Base-by-base conservation (phyloP, 2,113 vertebrate genomes). In the Thalassarche chlororhynchos region DNA sequence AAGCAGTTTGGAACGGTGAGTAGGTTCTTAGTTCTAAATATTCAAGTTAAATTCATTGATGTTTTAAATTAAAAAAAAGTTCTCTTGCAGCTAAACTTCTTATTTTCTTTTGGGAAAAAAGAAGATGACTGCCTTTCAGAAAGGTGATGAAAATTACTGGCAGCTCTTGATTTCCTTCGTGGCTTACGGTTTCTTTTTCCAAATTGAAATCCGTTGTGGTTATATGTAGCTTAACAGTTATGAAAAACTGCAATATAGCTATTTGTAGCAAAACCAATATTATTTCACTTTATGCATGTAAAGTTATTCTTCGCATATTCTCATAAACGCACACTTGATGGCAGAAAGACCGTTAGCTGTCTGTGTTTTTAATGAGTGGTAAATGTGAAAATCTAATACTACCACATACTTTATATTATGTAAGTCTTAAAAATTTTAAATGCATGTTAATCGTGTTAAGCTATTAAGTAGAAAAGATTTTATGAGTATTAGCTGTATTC, bases 1-100 rank as follows among this genome's bases (percentile, higher is more conserved):
- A 99, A 99, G 97, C 99, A 99, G 72, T 99, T 99, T 82, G 99
- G 99, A 96, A 99, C 99, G 19, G 99, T 99, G 96, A 99, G 99
- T 99, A 91, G 36, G 25, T 12, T 65, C 24, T 25, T 7, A 5
- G 12, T n/a, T 64, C 42, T 71, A 5, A 57, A 25, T 16, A 3
- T 4, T 20, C 17, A 36, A 40, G 38, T 60, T 42, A 34, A 32
- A 36, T 38, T 72, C 8, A 0, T 18, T 77, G 25, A 2, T 1
- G 0, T 38, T 29, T 36, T 78, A 17, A 31, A 31, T 51, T 17
- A 4, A 40, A 61, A 18, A 18, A 69, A 66, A n/a, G 19, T 42
- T 75, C 9, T 64, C 18, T 51, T 44, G 51, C 10, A 38, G 9
- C 38, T 66, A n/a, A 69, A 44, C 36, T 62, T 55, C 6, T 49